Evolutionary conservation across 2,888 invertebrate genomes (phyloP), one percentile per base, ranked within the genome.

Genomic region (Melinaea marsaeus): DNA sequence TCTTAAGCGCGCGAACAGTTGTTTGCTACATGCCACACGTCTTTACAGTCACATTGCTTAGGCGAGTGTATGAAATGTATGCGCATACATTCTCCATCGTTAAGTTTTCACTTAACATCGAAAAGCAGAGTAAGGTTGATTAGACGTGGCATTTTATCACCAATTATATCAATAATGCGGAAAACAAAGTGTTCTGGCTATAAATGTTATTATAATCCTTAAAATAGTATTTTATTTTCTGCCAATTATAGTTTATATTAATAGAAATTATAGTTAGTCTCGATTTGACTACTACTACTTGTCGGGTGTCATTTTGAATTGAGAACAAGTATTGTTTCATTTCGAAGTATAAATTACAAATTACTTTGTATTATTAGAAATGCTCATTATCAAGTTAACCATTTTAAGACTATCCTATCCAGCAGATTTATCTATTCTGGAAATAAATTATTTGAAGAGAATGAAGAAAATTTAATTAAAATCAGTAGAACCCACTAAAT

Each of bases 71-170:
- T 74, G 71, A 79, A 85, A 86, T 86, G 75, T 86, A 86, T 86
- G 87, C 85, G 86, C 86, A 86, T 86, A 86, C 70, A 85, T 85
- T 82, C 79, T 65, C 76, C 74, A 77, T 86, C 84, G 85, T 86
- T 86, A 85, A 79, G 75, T 73, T 71, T 71, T 77, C 77, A 76
- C 80, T 82, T 79, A 68, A 62, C 65, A 64, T 73, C 66, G 62
- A 48, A 56, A 67, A 75, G 65, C 13, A 32, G 76, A 75, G 69
- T 63, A 63, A 7, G 32, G 47, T 45, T 5, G 34, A 11, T 77
- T 77, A 63, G 79, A 83, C 74, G 70, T 68, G 74, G 63, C 48
- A 32, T 35, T 32, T 58, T 51, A 48, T 57, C 5, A 13, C n/a
- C 22, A 37, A 7, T 37, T 11, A n/a, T 9, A 57, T n/a, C 51